Evolutionary conservation across 92 coral and sea anemone genomes (phyloP).

Genomic region (Zoanthus gigantus): DNA sequence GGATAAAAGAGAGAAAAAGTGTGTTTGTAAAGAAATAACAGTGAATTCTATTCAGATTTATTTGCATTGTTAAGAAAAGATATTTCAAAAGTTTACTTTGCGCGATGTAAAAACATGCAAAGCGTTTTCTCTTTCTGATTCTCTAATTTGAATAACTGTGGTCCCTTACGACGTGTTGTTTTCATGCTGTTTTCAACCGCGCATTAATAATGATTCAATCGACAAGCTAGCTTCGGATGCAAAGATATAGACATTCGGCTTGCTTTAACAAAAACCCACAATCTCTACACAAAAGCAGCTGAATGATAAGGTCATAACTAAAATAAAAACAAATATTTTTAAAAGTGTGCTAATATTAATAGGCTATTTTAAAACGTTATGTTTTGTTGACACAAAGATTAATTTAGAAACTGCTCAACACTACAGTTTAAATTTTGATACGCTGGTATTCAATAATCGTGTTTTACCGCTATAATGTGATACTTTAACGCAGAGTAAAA

Average conservation of each 20-base stretch:
- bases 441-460: too few relatives aligned
- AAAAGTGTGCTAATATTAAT: too few relatives aligned
- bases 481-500: too few relatives aligned
- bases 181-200: conserved; percentile 12
- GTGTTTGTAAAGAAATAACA: not conserved
- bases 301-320: not conserved
- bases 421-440: too few relatives aligned
- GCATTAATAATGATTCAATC: not conserved
- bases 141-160: not conserved
- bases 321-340: not conserved
- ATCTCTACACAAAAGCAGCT: not conserved
- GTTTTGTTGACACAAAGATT: not conserved
- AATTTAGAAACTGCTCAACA: too few relatives aligned
- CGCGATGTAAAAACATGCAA: not conserved
- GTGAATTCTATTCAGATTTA: too few relatives aligned
- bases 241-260: not conserved
- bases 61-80: not conserved
- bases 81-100: conserved; percentile 3
- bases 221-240: not conserved
- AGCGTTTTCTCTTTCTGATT: not conserved
- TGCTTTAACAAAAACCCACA: not conserved
- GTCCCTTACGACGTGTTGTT: not conserved
- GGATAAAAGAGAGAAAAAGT: not conserved
- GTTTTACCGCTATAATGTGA: too few relatives aligned
- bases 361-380: too few relatives aligned